Base-by-base conservation (phyloP, 2,888 invertebrate genomes). In the Sisyra terminalis region DNA sequence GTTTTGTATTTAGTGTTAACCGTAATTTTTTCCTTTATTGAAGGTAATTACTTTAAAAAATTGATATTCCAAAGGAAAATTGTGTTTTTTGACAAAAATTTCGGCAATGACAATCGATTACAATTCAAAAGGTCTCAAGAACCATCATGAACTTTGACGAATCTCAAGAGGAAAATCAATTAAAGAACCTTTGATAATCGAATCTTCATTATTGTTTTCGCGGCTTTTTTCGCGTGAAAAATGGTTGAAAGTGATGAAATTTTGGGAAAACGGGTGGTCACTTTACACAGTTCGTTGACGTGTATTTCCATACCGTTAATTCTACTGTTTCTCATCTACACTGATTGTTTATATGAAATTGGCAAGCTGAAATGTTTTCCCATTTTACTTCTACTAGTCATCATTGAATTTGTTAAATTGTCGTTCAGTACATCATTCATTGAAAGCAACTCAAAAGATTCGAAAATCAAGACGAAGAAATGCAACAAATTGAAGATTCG, bases 251-350 rank as follows among this genome's bases (percentile, higher is more conserved):
- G n/a, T 4, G 30, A 36, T n/a, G 42, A 44, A 29, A 18, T 35
- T 13, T 38, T 38, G 16, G 43, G 44, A 17, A 14, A 35, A 9
- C 40, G 41, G n/a, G 35, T 35, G 9, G 43, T 42, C 10, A 65
- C 63, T 9, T 54, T 70, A 49, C 69, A 72, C 30, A 69, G 70
- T 56, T 60, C 70, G 29, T 60, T 73, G 48, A 73, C 76, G 31
- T 75, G 74, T 52, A 66, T 75, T 57, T 77, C 76, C 53, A 61
- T 77, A 49, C 69, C 75, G 3, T 65, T 65, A 45, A 66, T 75
- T 46, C 55, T 75, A 29, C 65, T 70, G 43, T 59, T 70, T 30
- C 59, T 77, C 50, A 67, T 71, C 16, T 69, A 69, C 52, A 71
- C 66, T 49, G 70, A 70, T 16, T 63, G 69, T 42, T 59, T 77